Evolutionary conservation across 2,888 invertebrate species (phyloP), one percentile per base, ranked within the genome.

Genomic region (Sepiola atlantica): DNA sequence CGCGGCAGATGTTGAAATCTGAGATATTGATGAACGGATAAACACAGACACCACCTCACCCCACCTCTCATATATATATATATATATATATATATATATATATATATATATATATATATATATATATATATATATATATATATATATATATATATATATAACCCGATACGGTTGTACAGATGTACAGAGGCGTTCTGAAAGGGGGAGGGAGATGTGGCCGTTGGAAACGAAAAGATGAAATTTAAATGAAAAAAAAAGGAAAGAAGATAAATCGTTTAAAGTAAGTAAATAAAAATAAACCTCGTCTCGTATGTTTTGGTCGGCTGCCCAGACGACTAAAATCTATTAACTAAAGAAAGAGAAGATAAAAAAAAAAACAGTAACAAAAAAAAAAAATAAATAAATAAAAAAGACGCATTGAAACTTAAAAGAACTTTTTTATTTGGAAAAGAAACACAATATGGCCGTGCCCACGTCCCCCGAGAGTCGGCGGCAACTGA

Each of bases 1-100:
- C 77, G 77, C 77, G n/a, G 77, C 77, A 77, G 77, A 77, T 77
- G 77, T 77, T 77, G 77, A 77, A 77, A 77, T n/a, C 77, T n/a
- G 77, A 77, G 77, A 77, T 77, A 77, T 77, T 77, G 77, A 77
- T 77, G 77, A 77, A 77, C 77, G 77, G 77, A 77, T 77, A 45
- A 45, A 45, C 45, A 45, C 45, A 45, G 45, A 45, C 45, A 45
- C 8, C 45, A 45, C 45, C 45, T 8, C 45, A 4, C 8, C 45
- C 45, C 45, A 45, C n/a, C n/a, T n/a, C n/a, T n/a, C 8, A 45
- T 45, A 45, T 45, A 45, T 45, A 45, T 45, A 45, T 45, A 45
- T 45, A 45, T 45, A 45, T 45, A 45, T 45, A 45, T 45, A 45
- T 45, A 45, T 45, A 45, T 45, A 45, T 45, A 45, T 45, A 45